Evolutionary conservation across 2,113 vertebrate species (phyloP).

Genomic region (Nematolebias whitei): DNA sequence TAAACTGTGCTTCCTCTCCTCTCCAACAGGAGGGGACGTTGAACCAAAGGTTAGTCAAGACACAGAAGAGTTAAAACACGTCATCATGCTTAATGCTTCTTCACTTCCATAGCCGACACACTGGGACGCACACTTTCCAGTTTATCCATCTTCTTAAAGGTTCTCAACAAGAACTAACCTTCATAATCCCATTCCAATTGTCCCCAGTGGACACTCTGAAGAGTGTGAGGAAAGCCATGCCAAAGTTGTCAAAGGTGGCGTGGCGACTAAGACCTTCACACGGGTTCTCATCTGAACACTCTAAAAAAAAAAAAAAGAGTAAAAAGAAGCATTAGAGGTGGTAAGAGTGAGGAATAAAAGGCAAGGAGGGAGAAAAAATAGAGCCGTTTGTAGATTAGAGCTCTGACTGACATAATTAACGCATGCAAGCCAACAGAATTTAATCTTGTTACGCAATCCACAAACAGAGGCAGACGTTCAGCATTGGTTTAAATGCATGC

Average conservation of each 20-base stretch:
- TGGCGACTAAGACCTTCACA: slow-evolving; percentile 96
- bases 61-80: slow-evolving; percentile 41
- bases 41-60: slow-evolving; percentile 29
- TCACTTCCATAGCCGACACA: slow-evolving; percentile 31
- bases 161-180: slow-evolving; percentile 77
- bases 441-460: slow-evolving; percentile 62
- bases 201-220: slow-evolving; percentile 97
- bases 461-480: slow-evolving; percentile 37
- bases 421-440: slow-evolving; percentile 57
- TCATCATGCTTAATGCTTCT: slow-evolving; percentile 41
- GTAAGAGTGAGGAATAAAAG: slow-evolving; percentile 14
- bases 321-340: slow-evolving; percentile 30
- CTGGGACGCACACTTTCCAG: slow-evolving; percentile 2
- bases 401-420: slow-evolving; percentile 57
- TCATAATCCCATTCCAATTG: slow-evolving; percentile 99
- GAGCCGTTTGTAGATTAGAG: slow-evolving; percentile 33
- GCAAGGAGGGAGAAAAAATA: slow-evolving; percentile 27
- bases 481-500: slow-evolving; percentile 40
- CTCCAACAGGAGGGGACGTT: slow-evolving; percentile 62
- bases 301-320: slow-evolving; percentile 73
- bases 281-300: slow-evolving; percentile 92
- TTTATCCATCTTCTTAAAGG: slow-evolving; percentile 32
- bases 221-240: slow-evolving; percentile 97
- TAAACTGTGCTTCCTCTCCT: slow-evolving; percentile 12
- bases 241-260: slow-evolving; percentile 97